Evolutionary conservation across 2,113 vertebrate species (phyloP).

Genomic region (Ifrita kowaldi): DNA sequence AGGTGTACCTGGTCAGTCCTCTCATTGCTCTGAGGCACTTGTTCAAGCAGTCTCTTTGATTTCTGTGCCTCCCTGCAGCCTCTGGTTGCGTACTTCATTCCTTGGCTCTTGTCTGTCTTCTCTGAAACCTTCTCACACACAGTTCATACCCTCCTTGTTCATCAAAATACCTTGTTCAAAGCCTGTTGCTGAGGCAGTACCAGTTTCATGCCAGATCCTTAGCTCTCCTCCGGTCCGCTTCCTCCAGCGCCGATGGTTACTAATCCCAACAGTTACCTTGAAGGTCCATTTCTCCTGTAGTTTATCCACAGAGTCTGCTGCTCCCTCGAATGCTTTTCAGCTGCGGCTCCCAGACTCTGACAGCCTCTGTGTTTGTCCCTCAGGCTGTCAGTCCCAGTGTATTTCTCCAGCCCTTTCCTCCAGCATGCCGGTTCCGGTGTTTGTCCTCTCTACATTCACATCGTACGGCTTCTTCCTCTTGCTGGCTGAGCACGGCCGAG

Average conservation of each 20-base stretch:
- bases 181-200: neutral
- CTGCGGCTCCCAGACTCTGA: neutral
- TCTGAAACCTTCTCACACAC: neutral
- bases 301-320: neutral
- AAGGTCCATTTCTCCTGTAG: neutral
- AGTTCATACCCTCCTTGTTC: neutral
- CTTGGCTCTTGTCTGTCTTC: neutral
- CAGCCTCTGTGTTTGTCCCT: neutral
- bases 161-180: neutral
- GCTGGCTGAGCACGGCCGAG: neutral
- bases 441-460: neutral
- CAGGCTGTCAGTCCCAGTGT: neutral
- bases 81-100: neutral
- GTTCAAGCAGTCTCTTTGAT: neutral
- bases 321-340: neutral
- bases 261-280: neutral
- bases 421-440: neutral
- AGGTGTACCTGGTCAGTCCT: neutral
- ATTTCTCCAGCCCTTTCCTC: slow-evolving; percentile 27
- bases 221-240: neutral
- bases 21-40: neutral
- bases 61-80: neutral
- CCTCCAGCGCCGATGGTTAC: neutral
- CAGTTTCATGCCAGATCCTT: neutral
- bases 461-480: neutral